Evolutionary conservation across 2,797 vertebrate genomes (phyloP), one percentile per base, ranked within the genome.

Genomic region (Salmo trutta): DNA sequence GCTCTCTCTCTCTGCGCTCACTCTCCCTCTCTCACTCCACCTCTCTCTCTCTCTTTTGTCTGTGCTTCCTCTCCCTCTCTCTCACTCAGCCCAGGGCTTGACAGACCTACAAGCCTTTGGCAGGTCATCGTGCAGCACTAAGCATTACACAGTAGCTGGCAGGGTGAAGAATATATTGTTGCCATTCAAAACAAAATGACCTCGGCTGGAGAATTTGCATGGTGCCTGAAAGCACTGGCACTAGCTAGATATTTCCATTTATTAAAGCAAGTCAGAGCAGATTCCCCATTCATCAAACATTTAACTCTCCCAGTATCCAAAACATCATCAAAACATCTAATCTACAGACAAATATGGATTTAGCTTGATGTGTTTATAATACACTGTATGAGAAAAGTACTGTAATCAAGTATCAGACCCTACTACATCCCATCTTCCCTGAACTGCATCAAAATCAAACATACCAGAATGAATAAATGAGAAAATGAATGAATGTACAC

Each of bases 161-260:
- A 24, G 72, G 24, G 51, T 81, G 31, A 77, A 21, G 66, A 64
- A 70, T 75, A 76, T 5, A 31, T 31, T 24, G 33, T 62, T 79
- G 75, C 54, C 33, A 81, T 53, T 12, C 53, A 75, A 12, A 84
- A 88, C 65, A 77, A 73, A 82, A 81, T 77, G 72, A 66, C 21
- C 24, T 70, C 59, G 69, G 70, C 70, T 64, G n/a, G 68, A 51
- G 29, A 41, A 41, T 41, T 74, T 12, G 36, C 27, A 68, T 1
- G 4, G 12, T 16, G 17, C 67, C 69, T 17, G 75, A 80, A 53
- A 59, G 12, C 6, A 41, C 59, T 66, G 79, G n/a, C 52, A 27
- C 66, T 33, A 12, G 24, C 71, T 62, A 79, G 68, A 62, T 21
- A 24, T 62, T 17, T 29, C 29, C 33, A 62, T 75, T 69, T 5